phyloP scores from a whole-genome alignment of 2,888 invertebrate genomes.

The Hesperia comma region DNA sequence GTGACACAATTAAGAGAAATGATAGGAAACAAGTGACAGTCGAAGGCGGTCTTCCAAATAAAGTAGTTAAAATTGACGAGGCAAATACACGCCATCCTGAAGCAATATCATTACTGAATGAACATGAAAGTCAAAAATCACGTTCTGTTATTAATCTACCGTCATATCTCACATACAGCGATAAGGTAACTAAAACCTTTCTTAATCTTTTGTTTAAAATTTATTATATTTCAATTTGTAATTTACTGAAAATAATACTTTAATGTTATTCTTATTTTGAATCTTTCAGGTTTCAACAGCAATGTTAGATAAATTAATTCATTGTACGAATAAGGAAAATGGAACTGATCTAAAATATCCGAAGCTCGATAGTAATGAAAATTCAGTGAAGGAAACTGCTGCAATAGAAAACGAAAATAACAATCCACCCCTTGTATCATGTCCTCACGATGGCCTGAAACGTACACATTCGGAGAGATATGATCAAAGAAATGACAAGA shows the following conservation, averaged over 20 bases:
- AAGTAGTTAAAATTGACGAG: conserved; percentile 66
- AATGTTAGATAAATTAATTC: conserved; percentile 84
- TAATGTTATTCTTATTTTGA: conserved; percentile 1
- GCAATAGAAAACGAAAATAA: conserved; percentile 46
- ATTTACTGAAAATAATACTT: neutral
- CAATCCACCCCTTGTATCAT: conserved; percentile 60
- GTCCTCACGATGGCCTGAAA: conserved; percentile 56
- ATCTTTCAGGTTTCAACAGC: conserved; percentile 85
- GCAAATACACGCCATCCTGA: conserved; percentile 62
- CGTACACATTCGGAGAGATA: conserved; percentile 68
- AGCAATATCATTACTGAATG: conserved; percentile 52
- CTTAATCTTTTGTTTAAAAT: conserved; percentile 20
- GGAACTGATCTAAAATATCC: conserved; percentile 60
- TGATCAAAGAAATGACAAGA: conserved; percentile 50
- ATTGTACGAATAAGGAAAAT: conserved; percentile 55
- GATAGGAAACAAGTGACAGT: conserved; percentile 66
- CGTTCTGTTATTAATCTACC: conserved; percentile 90
- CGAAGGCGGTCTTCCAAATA: conserved; percentile 63
- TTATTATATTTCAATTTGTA: too few species aligned
- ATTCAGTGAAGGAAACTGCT: conserved; percentile 31
- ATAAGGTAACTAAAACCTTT: conserved; percentile 78
- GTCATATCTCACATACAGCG: conserved; percentile 87
- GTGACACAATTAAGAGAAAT: conserved; percentile 64
- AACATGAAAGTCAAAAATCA: conserved; percentile 55
- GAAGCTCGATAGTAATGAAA: conserved; percentile 48